phyloP scores from a whole-genome alignment of 2,113 vertebrate genomes.

The Catharus minimus region DNA sequence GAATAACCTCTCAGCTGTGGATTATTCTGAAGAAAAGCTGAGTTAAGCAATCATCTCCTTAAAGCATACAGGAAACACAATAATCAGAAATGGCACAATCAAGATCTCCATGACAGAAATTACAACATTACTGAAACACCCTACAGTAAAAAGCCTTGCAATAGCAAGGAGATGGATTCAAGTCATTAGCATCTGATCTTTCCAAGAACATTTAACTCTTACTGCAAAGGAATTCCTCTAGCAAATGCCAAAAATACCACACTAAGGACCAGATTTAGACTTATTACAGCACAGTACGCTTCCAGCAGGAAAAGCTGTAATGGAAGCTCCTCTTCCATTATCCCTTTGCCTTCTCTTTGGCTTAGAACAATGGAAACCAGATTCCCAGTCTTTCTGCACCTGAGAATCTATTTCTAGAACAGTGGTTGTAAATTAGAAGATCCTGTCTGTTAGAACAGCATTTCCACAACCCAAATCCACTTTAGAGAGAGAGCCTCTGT shows the following conservation, averaged over 20 bases:
- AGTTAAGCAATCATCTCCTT: neutral
- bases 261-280: neutral
- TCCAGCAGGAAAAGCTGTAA: neutral
- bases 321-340: neutral
- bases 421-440: neutral
- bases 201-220: slow-evolving; percentile 25
- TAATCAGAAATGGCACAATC: neutral
- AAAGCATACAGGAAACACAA: neutral
- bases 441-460: neutral
- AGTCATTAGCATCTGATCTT: neutral
- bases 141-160: neutral
- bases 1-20: neutral
- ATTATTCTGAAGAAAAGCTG: neutral
- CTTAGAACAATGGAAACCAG: neutral
- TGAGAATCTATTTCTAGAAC: neutral
- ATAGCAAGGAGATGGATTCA: neutral
- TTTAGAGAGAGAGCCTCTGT: neutral
- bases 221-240: slow-evolving; percentile 20
- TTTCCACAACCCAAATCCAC: neutral
- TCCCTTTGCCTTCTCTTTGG: neutral
- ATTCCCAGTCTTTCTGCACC: neutral
- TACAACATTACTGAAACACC: neutral
- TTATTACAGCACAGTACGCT: neutral
- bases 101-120: neutral
- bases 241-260: neutral